These are phyloP conservation scores for Ceratoteleas bidentatus DNA, from an alignment of 1,140 invertebrate species.

Conservation along the genomic window DNA sequence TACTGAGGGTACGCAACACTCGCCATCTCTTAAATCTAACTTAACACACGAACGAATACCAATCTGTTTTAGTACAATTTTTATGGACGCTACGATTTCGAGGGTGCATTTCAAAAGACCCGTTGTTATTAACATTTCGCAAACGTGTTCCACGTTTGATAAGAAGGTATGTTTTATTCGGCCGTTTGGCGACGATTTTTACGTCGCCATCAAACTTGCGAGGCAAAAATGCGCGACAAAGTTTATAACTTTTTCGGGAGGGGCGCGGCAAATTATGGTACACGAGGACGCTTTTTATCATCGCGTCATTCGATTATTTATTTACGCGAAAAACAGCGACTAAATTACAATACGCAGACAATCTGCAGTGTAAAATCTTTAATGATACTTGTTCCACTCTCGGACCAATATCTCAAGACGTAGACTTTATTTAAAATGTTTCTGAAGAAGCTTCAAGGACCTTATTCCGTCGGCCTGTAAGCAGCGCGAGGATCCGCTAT, in stretches of 20 bases:
- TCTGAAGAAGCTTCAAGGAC: constrained; percentile 64
- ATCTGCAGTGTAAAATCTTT: constrained; percentile 59
- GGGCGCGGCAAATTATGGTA: constrained; percentile 2
- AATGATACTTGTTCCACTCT: constrained; percentile 49
- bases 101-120: constrained; percentile 59
- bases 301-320: constrained; percentile 11
- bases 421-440: constrained; percentile 66
- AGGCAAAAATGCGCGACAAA: no score
- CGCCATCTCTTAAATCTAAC: constrained; percentile 65
- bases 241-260: no score
- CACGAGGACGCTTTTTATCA: no score
- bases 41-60: constrained; percentile 62
- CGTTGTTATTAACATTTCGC: constrained; percentile 54
- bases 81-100: constrained; percentile 58
- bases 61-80: constrained; percentile 65
- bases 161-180: constrained; percentile 43
- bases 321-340: no score
- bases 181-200: constrained; percentile 36
- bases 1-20: constrained; percentile 61
- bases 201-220: constrained; percentile 13
- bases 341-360: constrained; percentile 48
- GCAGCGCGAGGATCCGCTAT: constrained; percentile 60
- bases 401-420: constrained; percentile 57
- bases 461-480: constrained; percentile 59
- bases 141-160: constrained; percentile 22